phyloP scores from a whole-genome alignment of 2,113 vertebrate genomes.

The Thalassarche chlororhynchos region DNA sequence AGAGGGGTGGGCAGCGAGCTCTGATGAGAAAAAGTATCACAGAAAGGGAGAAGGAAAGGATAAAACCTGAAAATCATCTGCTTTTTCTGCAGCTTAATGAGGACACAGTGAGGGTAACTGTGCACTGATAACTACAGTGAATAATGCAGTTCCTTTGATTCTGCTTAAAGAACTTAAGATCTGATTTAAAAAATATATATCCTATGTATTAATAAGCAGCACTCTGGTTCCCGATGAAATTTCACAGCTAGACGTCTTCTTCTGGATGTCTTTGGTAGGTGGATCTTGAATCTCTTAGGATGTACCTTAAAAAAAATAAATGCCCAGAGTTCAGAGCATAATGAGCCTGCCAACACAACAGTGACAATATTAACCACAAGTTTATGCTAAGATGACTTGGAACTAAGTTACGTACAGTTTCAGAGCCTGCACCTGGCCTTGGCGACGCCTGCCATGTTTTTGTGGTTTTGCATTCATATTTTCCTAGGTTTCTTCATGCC shows the following conservation, averaged over 20 bases:
- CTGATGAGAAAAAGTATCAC: neutral
- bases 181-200: neutral
- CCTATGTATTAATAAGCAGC: neutral
- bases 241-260: neutral
- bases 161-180: neutral
- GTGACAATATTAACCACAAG: neutral
- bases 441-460: neutral
- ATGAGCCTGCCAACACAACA: neutral
- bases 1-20: neutral
- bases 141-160: neutral
- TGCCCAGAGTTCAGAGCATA: neutral
- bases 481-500: neutral
- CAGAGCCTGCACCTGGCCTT: conserved; percentile 14
- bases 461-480: conserved; percentile 39
- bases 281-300: neutral
- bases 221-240: neutral
- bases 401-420: neutral
- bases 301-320: neutral
- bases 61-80: neutral
- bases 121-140: neutral
- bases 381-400: neutral
- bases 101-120: neutral
- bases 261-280: neutral
- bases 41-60: neutral
- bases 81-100: neutral